These are phyloP conservation scores for Gallinago undulata DNA, from an alignment of 2,113 vertebrate species.

Conservation along the genomic window DNA sequence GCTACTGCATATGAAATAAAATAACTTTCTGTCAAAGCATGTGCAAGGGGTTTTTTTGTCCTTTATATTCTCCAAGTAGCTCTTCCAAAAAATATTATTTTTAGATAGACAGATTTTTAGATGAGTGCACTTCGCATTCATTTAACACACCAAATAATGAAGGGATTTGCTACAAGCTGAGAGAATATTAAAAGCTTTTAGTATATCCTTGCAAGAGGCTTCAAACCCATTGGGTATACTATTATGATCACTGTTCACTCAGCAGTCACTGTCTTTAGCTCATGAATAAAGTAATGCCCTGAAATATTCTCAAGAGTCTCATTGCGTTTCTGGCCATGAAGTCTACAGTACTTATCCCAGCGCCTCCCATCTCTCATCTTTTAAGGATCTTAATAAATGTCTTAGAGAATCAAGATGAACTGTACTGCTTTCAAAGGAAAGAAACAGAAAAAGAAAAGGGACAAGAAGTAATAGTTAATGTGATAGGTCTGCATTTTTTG, in stretches of 20 bases:
- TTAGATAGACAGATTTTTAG: slow-evolving; percentile 48
- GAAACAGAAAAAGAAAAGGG: background rate
- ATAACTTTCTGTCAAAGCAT: slow-evolving; percentile 5
- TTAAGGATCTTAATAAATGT: slow-evolving; percentile 26
- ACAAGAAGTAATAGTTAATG: background rate
- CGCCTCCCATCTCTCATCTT: background rate
- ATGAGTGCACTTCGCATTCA: slow-evolving; percentile 15
- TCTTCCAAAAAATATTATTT: slow-evolving; percentile 53
- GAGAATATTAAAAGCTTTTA: slow-evolving; percentile 35
- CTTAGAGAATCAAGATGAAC: background rate
- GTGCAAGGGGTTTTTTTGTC: background rate
- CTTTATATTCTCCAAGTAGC: slow-evolving; percentile 15
- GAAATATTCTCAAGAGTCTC: slow-evolving; percentile 27
- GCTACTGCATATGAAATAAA: background rate
- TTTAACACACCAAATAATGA: slow-evolving; percentile 25
- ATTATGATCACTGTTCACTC: background rate
- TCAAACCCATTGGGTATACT: background rate
- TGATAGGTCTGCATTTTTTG: background rate
- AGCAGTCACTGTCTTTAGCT: slow-evolving; percentile 6
- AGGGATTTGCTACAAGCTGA: background rate
- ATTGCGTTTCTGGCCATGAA: background rate
- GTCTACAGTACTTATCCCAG: background rate
- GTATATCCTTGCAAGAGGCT: background rate
- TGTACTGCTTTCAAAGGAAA: background rate
- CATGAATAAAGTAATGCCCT: slow-evolving; percentile 43